phyloP scores from a whole-genome alignment of 2,113 vertebrate species.

The Anhinga rufa region DNA sequence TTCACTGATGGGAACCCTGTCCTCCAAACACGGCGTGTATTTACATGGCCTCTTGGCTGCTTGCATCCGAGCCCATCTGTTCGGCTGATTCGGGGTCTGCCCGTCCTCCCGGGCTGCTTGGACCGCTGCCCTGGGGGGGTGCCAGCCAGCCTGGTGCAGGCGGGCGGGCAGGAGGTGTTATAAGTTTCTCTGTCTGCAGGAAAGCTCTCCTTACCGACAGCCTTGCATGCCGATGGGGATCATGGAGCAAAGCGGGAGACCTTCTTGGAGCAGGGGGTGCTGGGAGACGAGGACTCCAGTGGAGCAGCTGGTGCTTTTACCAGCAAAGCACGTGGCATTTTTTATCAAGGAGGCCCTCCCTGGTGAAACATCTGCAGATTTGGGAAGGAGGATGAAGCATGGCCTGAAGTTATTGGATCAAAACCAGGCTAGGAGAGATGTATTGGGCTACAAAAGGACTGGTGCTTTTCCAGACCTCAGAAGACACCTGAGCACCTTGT shows the following conservation, averaged over 20 bases:
- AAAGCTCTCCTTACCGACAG: neutral
- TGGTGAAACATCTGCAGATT: neutral
- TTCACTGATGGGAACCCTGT: neutral
- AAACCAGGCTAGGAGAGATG: neutral
- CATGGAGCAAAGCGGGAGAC: neutral
- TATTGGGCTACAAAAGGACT: neutral
- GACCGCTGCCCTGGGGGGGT: neutral
- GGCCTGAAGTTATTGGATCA: neutral
- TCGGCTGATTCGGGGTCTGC: neutral
- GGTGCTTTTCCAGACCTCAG: neutral
- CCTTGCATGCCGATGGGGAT: rapidly evolving
- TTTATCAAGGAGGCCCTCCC: neutral
- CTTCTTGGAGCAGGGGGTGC: neutral
- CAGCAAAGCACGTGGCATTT: neutral
- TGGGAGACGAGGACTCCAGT: neutral
- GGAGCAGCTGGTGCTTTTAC: neutral
- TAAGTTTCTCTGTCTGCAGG: neutral
- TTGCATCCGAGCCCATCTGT: constrained; percentile 1
- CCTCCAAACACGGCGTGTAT: neutral
- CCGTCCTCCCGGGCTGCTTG: neutral
- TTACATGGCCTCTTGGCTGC: constrained; percentile 40
- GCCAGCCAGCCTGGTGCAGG: neutral
- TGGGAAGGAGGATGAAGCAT: neutral
- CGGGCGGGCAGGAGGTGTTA: neutral
- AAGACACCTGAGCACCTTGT: neutral